Percentiles rank a stretch among this genome's conserved stretches.
These are phyloP conservation scores for Galleria mellonella DNA, from an alignment of 1,140 invertebrate genomes.

Conservation along the genomic window DNA sequence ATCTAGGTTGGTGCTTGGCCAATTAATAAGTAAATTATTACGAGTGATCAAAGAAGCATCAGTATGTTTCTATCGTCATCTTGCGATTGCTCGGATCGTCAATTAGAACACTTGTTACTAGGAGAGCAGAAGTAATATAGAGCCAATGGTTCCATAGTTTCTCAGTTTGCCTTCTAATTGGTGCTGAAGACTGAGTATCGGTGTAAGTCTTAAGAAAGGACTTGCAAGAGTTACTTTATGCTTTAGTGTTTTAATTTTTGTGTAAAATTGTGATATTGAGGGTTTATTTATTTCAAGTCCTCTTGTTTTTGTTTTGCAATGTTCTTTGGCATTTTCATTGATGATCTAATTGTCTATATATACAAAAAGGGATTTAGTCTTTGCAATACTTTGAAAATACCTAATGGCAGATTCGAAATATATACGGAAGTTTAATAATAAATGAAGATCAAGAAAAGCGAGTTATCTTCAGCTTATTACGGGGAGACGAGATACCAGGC, in stretches of 20 bases:
- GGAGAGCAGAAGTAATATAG: slow-evolving; percentile 32
- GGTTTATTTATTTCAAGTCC: no score
- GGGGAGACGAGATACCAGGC: slow-evolving; percentile 61
- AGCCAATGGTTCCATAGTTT: slow-evolving; percentile 14
- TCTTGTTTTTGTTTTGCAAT: no score
- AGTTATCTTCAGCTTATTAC: slow-evolving; percentile 72
- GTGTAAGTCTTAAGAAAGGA: slow-evolving; percentile 21
- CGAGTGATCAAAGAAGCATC: slow-evolving; percentile 1
- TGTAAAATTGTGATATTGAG: no score
- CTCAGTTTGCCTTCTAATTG: slow-evolving; percentile 11
- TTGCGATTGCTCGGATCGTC: slow-evolving; percentile 52
- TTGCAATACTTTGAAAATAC: no score
- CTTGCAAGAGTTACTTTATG: no score
- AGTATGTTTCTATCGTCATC: slow-evolving; percentile 19
- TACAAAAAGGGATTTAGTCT: no score
- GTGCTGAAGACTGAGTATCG: slow-evolving; percentile 18
- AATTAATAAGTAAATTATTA: no score
- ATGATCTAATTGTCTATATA: no score
- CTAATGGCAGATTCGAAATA: slow-evolving; percentile 20
- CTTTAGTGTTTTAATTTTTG: background rate
- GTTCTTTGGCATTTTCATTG: no score
- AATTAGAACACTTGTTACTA: slow-evolving; percentile 67
- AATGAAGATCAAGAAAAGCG: slow-evolving; percentile 66
- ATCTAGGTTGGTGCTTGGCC: no score
- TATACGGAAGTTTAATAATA: slow-evolving; percentile 52